phyloP scores from a whole-genome alignment of 23 tunicate genomes.

The Styela plicata region DNA sequence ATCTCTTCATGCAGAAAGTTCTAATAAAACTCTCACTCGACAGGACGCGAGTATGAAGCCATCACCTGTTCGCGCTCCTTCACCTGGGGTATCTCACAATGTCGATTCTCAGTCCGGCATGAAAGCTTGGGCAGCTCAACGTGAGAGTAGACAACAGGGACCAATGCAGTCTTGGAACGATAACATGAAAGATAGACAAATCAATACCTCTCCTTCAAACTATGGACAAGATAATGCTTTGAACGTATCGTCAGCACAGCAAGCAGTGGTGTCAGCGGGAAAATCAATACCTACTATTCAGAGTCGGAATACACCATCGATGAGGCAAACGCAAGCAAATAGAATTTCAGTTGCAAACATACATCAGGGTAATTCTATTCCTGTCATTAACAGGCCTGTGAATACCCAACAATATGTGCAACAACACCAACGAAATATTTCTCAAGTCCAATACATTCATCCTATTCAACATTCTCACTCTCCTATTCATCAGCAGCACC shows the following conservation, averaged over 20 bases:
- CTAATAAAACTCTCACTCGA: background rate
- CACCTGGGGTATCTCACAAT: background rate
- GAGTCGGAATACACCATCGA: background rate
- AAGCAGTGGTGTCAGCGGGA: background rate
- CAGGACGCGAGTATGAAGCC: background rate
- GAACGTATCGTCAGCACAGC: background rate
- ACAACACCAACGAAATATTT: background rate
- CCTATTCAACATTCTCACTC: conserved; percentile 8
- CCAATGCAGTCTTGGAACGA: background rate
- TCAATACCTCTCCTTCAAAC: background rate
- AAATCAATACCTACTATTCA: conserved; percentile 23
- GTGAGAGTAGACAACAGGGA: background rate
- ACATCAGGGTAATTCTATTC: conserved; percentile 22
- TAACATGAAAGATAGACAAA: background rate
- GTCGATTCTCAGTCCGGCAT: background rate
- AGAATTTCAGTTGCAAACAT: background rate
- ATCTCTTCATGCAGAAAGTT: background rate
- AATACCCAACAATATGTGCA: background rate
- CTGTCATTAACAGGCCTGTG: background rate
- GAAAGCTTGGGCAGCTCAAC: background rate
- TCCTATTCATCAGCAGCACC: background rate
- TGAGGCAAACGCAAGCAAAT: background rate
- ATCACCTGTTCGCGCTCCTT: conserved; percentile 27
- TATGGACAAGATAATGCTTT: background rate
- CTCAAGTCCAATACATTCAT: background rate